Evolutionary conservation across 2,113 vertebrate genomes (phyloP), one percentile per base, ranked within the genome.

Genomic region (Chelonoidis abingdonii): DNA sequence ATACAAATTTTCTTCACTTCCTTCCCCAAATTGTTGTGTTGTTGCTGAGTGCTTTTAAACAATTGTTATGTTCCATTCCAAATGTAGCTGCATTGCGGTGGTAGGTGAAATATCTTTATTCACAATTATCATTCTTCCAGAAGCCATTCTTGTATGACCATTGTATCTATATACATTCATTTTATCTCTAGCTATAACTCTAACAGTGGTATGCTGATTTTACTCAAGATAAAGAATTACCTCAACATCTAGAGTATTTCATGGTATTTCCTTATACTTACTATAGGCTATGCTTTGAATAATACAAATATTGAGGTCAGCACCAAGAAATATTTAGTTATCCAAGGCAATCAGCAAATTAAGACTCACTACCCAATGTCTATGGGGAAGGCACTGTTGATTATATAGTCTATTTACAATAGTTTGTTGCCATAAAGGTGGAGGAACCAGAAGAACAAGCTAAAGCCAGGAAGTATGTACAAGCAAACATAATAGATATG

Each of bases 301-400:
- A 0, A 83, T 49, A n/a, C 17, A 87, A 90, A 89, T 57, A 38
- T 92, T 35, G 35, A 65, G 84, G 8, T 78, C 84, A 78, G 50
- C 44, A 27, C 2, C 81, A 83, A 69, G 35, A 90, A 47, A 19
- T 62, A 80, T 38, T 75, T 41, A 75, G 35, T 75, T 41, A 59
- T 13, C 79, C 62, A 27, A 1, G 0, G 5, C 25, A 59, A 5
- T 50, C 50, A 54, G 11, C 38, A 57, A n/a, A 38, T 41, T 41
- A 75, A 44, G 38, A 59, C 53, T 16, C 0, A 0, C 10, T 49
- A 21, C 47, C 62, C 1, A 0, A 52, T 0, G 1, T 69, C 62
- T n/a, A 69, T n/a, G 35, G 62, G 7, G 27, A 47, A n/a, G 8
- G 62, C 59, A 19, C 80, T 4, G 2, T 41, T 41, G 4, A n/a